Percentiles rank a stretch among this genome's conserved stretches.
Conservation (phyloP, 2,888 invertebrate genomes). For the Xestobium rufovillosum region DNA sequence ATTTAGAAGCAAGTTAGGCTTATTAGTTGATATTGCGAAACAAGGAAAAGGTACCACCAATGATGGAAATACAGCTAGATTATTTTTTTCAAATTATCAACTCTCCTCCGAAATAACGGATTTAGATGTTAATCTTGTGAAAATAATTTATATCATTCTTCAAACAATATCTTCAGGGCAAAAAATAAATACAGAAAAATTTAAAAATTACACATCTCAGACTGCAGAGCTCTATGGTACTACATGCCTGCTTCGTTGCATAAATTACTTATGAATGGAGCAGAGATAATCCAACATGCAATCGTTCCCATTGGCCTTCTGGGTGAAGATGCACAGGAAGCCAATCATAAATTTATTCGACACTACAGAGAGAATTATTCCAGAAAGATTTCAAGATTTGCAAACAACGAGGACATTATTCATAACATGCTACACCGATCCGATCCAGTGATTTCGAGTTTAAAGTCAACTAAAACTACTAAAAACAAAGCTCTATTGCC, state of each 20-base stretch:
- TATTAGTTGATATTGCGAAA: too few relatives aligned
- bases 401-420: conserved; percentile 18
- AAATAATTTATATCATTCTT: too few relatives aligned
- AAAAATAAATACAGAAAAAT: conserved; percentile 18
- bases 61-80: too few relatives aligned
- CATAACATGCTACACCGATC: conserved; percentile 10
- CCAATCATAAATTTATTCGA: conserved; percentile 19
- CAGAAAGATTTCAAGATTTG: conserved; percentile 13
- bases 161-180: conserved; percentile 16
- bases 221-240: conserved; percentile 23
- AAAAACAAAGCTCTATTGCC: too few relatives aligned
- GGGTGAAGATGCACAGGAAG: conserved; percentile 24
- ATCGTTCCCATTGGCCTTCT: conserved; percentile 23
- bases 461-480: too few relatives aligned
- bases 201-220: conserved; percentile 13
- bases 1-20: too few relatives aligned
- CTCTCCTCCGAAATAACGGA: too few relatives aligned
- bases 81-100: too few relatives aligned
- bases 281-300: conserved; percentile 18
- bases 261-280: conserved; percentile 22
- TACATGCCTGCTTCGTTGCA: conserved; percentile 22
- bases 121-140: too few relatives aligned
- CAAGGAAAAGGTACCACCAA: too few relatives aligned
- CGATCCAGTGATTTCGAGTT: conserved; percentile 9
- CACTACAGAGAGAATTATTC: conserved; percentile 16